Evolutionary conservation across 2,797 vertebrate species (phyloP), one percentile per base, ranked within the genome.

Genomic region (Bradypodion ventrale): DNA sequence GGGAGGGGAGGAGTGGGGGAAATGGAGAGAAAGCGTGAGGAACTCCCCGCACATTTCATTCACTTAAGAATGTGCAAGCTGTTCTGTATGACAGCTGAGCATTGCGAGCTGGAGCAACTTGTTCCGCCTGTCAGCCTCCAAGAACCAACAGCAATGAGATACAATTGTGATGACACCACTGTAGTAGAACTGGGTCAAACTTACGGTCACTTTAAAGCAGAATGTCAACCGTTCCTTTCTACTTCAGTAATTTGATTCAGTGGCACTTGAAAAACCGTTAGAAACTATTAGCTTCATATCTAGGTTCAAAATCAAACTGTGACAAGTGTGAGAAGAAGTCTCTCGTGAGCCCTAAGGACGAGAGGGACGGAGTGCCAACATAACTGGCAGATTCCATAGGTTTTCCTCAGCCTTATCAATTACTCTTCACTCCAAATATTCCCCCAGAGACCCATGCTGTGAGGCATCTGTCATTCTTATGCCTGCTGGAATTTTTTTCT

Each of bases 41-140:
- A 84, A 87, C 85, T 85, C 78, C 91, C 40, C 89, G 84, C 85
- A 85, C 87, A 86, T 92, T 94, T 93, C 94, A 92, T 89, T 94
- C 93, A 90, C 85, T 90, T 92, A 94, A 93, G 93, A 95, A 93
- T 90, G 88, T 91, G 90, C 91, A 91, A 94, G 90, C 93, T 92
- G 91, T 92, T 95, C 88, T 79, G 29, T 87, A 87, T 95, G 95
- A 96, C 95, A 94, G 93, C 95, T 91, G 94, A 96, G 90, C 89
- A 89, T 82, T 69, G 87, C 69, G 83, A 90, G 84, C 92, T 91
- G 74, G 93, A 92, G 92, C 86, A 92, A 91, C 94, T 94, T 91
- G 94, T 95, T 96, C 94, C 62, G 75, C 95, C 92, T 96, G 96
- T 96, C 95, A 96, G 91, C 87, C 82, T 92, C 92, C 84, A 77